phyloP scores from a whole-genome alignment of 2,888 invertebrate species.

The Andrena trimmerana region DNA sequence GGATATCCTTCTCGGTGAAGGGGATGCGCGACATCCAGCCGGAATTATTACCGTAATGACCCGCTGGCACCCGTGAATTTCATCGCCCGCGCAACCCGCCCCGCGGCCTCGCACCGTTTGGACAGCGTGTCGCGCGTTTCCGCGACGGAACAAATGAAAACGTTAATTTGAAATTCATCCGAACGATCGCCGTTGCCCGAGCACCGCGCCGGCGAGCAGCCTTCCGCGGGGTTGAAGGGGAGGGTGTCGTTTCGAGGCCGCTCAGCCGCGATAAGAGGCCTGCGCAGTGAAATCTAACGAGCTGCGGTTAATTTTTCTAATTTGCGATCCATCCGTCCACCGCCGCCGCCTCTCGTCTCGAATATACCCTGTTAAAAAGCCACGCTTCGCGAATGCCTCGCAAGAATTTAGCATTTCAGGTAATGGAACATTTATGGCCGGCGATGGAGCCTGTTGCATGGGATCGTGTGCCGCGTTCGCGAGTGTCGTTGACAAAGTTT shows the following conservation, averaged over 20 bases:
- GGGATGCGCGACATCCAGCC: slow-evolving; percentile 14
- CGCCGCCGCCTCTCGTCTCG: neutral
- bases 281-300: slow-evolving; percentile 37
- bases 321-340: slow-evolving; percentile 3
- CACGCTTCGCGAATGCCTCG: neutral
- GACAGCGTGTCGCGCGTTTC: slow-evolving; percentile 18
- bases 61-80: slow-evolving; percentile 37
- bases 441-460: slow-evolving; percentile 1
- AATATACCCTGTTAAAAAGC: neutral
- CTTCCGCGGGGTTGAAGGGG: neutral
- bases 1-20: slow-evolving; percentile 30
- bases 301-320: slow-evolving; percentile 40
- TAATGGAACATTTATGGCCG: slow-evolving; percentile 12
- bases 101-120: neutral
- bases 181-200: slow-evolving; percentile 14
- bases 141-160: slow-evolving; percentile 48
- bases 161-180: slow-evolving; percentile 60
- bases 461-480: neutral
- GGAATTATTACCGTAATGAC: slow-evolving; percentile 40
- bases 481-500: neutral
- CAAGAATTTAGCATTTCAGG: neutral
- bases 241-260: neutral
- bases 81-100: slow-evolving; percentile 2
- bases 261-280: slow-evolving; percentile 18
- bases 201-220: neutral